Conservation (phyloP, 2,797 vertebrate species). For the Cossypha polioptera region DNA sequence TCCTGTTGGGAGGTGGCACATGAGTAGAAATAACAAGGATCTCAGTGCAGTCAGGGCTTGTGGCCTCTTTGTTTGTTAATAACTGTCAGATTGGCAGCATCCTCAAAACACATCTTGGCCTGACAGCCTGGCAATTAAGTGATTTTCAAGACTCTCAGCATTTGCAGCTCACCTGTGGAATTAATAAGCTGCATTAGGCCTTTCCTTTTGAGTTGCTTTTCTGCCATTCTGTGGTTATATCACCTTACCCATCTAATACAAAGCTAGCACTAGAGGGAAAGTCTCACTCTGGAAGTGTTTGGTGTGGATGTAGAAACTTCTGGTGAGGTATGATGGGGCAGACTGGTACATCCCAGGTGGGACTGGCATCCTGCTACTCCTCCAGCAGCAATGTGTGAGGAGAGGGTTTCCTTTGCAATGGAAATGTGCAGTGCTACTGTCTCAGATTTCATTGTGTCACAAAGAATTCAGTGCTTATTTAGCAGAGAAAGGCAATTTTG, state of each 20-base stretch:
- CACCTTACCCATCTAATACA: background rate
- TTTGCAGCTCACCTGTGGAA: conserved; percentile 33
- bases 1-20: conserved; percentile 84
- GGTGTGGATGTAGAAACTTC: background rate
- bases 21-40: conserved; percentile 74
- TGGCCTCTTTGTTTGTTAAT: conserved; percentile 73
- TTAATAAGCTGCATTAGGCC: conserved; percentile 13
- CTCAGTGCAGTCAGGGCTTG: conserved; percentile 72
- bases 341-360: background rate
- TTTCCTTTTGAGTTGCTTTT: conserved; percentile 2
- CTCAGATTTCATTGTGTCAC: background rate
- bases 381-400: accelerated
- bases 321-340: background rate
- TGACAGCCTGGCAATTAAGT: conserved; percentile 28
- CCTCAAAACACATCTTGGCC: conserved; percentile 41
- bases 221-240: background rate
- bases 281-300: background rate
- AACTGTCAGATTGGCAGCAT: conserved; percentile 49
- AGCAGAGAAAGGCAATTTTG: background rate
- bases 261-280: background rate
- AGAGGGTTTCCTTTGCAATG: background rate
- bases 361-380: background rate
- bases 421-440: background rate
- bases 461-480: background rate
- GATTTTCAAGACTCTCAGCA: background rate